phyloP scores from a whole-genome alignment of 2,113 vertebrate species.

The Ellobius talpinus region DNA sequence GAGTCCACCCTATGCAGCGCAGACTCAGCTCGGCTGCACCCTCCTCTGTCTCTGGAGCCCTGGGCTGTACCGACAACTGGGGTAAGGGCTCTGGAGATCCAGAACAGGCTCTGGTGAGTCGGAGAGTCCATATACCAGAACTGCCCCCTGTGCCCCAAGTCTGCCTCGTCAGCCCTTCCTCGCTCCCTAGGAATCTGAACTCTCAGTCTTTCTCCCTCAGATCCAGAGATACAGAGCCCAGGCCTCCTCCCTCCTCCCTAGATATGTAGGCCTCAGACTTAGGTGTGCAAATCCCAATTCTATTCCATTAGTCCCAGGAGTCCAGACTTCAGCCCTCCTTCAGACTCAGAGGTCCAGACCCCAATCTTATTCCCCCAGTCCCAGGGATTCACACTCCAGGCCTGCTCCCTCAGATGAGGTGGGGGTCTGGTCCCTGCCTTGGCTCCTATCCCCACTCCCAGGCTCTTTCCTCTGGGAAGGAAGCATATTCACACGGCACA shows the following conservation, averaged over 20 bases:
- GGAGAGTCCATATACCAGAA: not conserved
- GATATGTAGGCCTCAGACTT: too few relatives aligned
- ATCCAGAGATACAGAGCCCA: too few relatives aligned
- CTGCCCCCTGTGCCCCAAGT: not conserved
- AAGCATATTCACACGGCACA: not conserved
- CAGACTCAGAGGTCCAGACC: not conserved
- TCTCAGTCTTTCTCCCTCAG: not conserved
- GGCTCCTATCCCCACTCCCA: not conserved
- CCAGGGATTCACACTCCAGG: not conserved
- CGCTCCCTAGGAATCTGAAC: not conserved
- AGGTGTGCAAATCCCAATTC: not conserved
- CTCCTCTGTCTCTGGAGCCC: constrained; percentile 64
- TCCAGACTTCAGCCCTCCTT: not conserved
- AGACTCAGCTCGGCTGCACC: constrained; percentile 60
- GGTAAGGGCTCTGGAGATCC: constrained; percentile 74
- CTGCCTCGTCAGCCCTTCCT: too few relatives aligned
- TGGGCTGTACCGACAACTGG: constrained; percentile 67
- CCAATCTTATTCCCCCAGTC: not conserved
- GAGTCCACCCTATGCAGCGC: constrained; percentile 64
- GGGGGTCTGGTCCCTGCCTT: not conserved
- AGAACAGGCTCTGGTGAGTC: not conserved
- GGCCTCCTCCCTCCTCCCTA: too few relatives aligned
- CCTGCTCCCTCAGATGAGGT: not conserved
- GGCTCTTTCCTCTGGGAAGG: not conserved
- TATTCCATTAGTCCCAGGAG: not conserved